These are phyloP conservation scores for Agonopterix alstromeriana DNA, from an alignment of 2,888 invertebrate genomes.

Conservation along the genomic window DNA sequence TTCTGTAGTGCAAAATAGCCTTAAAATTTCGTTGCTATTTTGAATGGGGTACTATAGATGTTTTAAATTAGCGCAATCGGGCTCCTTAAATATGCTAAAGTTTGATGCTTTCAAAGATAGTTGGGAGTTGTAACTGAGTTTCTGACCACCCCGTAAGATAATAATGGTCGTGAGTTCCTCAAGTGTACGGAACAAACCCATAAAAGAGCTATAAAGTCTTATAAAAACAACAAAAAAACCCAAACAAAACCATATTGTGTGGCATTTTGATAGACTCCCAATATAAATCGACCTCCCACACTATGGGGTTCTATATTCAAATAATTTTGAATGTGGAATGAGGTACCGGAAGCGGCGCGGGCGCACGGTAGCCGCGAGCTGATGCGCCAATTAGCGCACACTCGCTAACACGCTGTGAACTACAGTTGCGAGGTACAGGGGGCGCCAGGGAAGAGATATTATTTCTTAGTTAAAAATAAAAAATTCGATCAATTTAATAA, in stretches of 20 bases:
- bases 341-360: not conserved
- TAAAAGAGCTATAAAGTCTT: not conserved
- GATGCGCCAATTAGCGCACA: constrained; percentile 1
- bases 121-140: too few relatives aligned
- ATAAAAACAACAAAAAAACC: not conserved
- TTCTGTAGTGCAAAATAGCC: too few relatives aligned
- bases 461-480: too few relatives aligned
- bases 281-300: not conserved
- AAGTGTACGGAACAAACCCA: not conserved
- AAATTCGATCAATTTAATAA: too few relatives aligned
- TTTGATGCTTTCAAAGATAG: too few relatives aligned
- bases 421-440: not conserved
- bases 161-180: too few relatives aligned
- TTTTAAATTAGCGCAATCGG: too few relatives aligned
- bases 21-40: too few relatives aligned
- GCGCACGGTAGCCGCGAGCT: not conserved
- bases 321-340: not conserved
- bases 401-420: not conserved
- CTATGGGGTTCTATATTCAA: not conserved
- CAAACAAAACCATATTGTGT: not conserved
- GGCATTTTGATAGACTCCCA: not conserved
- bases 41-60: too few relatives aligned
- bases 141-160: too few relatives aligned
- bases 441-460: not conserved
- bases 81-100: too few relatives aligned